Conservation (phyloP, 2,888 invertebrate genomes). For the Spilosoma lubricipeda region DNA sequence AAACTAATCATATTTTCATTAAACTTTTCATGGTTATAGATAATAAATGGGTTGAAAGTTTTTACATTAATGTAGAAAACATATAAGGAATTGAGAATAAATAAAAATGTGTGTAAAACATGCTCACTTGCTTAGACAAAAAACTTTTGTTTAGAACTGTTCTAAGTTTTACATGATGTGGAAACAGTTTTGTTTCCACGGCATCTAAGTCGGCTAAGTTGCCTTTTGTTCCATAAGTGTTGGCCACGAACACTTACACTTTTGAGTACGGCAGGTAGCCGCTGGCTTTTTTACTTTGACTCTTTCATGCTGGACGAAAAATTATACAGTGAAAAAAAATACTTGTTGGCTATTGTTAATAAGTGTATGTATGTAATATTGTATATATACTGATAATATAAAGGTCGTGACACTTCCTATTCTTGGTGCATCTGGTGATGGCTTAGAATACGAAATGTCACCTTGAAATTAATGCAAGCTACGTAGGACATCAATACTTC, state of each 20-base stretch:
- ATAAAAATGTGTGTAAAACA: not conserved
- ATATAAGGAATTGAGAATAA: not conserved
- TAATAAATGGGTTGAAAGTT: not conserved
- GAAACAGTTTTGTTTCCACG: conserved; percentile 18
- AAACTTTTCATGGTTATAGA: not conserved
- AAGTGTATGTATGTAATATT: too few relatives aligned
- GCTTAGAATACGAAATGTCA: too few relatives aligned
- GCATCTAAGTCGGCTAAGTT: conserved; percentile 31
- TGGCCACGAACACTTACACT: conserved; percentile 44
- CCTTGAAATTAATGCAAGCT: too few relatives aligned
- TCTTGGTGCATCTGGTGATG: too few relatives aligned
- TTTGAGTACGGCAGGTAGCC: conserved; percentile 56
- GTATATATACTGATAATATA: too few relatives aligned
- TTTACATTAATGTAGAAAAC: not conserved
- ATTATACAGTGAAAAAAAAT: not conserved
- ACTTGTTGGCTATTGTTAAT: not conserved
- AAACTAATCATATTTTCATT: not conserved
- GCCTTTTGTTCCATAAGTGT: conserved; percentile 56
- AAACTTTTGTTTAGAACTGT: conserved; percentile 18
- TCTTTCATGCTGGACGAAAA: conserved; percentile 12
- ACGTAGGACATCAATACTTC: too few relatives aligned
- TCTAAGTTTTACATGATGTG: conserved; percentile 24
- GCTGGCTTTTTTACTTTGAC: conserved; percentile 45
- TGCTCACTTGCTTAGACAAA: not conserved
- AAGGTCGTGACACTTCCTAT: too few relatives aligned